Base-by-base conservation (phyloP, 2,113 vertebrate genomes). In the Corythoichthys haematopterus region DNA sequence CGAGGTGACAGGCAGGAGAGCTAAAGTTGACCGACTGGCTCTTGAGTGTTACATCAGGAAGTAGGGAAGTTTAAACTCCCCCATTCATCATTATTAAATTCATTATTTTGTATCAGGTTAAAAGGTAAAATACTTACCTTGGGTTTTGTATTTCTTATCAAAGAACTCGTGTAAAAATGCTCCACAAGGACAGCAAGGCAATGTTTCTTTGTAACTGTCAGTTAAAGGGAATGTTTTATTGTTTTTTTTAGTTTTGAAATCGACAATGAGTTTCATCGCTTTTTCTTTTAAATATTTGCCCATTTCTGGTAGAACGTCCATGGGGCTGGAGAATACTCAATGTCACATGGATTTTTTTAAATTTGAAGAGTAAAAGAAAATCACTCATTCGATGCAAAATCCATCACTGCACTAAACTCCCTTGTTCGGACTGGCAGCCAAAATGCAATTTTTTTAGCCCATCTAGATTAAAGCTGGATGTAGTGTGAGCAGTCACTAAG, bases 11-110 rank as follows among this genome's bases (percentile, higher is more conserved):
- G 64, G 35, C 77, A 78, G 64, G 35, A 64, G 69, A 65, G 52
- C 77, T 80, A 69, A 82, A 85, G 81, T 85, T 84, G 71, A 56
- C 66, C 64, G 76, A 75, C 78, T 71, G 70, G 75, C 70, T 75
- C 64, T 6, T 56, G 47, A 58, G 55, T 59, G 66, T 64, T 59
- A 14, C 57, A 79, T 56, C 78, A 64, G 53, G 74, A 76, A 66
- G 40, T 66, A 20, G 68, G n/a, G 63, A 79, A 74, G 71, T 82
- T 81, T 68, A 58, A 57, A 36, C 1, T 77, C 40, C 3, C 20
- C 11, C 48, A 10, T 45, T 74, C 64, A 66, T 77, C 69, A 75
- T 84, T 59, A 69, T 33, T 15, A 14, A 28, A 40, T 38, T 43
- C 6, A 46, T 20, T 45, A 2, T 6, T 45, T 3, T 20, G 35